Conservation (phyloP, 1,140 invertebrate species). For the Drosophila asahinai region DNA sequence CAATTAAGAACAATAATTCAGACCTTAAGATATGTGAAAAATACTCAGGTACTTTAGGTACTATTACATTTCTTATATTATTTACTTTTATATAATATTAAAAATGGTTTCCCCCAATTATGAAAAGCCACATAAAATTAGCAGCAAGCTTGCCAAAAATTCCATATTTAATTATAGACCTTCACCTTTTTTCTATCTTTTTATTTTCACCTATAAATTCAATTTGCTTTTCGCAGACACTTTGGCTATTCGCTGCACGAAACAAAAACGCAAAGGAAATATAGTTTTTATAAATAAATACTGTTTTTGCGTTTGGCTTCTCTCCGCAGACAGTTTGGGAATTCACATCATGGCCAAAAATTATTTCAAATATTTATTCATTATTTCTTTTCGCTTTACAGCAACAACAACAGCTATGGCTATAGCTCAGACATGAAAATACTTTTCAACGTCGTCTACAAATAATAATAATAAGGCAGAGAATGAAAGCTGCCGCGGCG, state of each 20-base stretch:
- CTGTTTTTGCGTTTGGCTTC: slow-evolving; percentile 23
- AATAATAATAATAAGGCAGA: slow-evolving; percentile 49
- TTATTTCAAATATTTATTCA: slow-evolving; percentile 70
- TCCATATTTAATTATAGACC: slow-evolving; percentile 50
- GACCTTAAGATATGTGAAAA: too few species aligned
- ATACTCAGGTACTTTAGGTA: neutral
- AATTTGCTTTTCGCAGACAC: slow-evolving; percentile 43
- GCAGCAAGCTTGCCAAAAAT: slow-evolving; percentile 9
- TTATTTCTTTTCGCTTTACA: slow-evolving; percentile 59
- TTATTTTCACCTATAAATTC: slow-evolving; percentile 25
- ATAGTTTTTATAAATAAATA: slow-evolving; percentile 47
- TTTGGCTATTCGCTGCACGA: slow-evolving; percentile 57
- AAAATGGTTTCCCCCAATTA: neutral
- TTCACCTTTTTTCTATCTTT: slow-evolving; percentile 21
- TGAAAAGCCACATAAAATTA: neutral
- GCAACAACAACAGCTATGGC: slow-evolving; percentile 26
- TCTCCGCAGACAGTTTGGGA: slow-evolving; percentile 74
- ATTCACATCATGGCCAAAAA: slow-evolving; percentile 77
- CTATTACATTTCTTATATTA: neutral
- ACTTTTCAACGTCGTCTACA: slow-evolving; percentile 52
- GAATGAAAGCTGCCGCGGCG: slow-evolving; percentile 68
- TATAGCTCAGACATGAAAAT: slow-evolving; percentile 48
- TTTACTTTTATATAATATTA: neutral
- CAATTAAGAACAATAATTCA: too few species aligned
- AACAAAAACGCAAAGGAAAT: slow-evolving; percentile 22